These are phyloP conservation scores for Trilocha varians DNA, from an alignment of 2,888 invertebrate species.

Conservation along the genomic window DNA sequence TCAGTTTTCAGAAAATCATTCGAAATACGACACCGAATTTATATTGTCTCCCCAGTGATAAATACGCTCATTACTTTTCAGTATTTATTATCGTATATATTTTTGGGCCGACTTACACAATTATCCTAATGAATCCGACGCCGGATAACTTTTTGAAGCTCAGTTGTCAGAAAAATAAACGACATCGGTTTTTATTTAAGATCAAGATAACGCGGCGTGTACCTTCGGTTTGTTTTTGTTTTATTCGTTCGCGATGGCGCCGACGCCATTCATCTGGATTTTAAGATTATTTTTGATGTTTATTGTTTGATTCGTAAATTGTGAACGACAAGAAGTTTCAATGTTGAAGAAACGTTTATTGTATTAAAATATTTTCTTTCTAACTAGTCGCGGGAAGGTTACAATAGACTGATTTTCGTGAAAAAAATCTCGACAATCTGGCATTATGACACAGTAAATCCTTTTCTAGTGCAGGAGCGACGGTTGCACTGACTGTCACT, in stretches of 20 bases:
- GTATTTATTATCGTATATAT: slow-evolving; percentile 10
- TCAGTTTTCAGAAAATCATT: not conserved
- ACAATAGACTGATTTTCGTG: slow-evolving; percentile 25
- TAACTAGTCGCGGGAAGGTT: slow-evolving; percentile 17
- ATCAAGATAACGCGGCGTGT: slow-evolving; percentile 28
- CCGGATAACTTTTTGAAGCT: slow-evolving; percentile 19
- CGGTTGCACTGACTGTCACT: slow-evolving; percentile 39
- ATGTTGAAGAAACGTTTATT: not conserved
- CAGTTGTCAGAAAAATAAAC: slow-evolving; percentile 22
- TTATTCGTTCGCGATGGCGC: slow-evolving; percentile 26
- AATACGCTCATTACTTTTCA: slow-evolving; percentile 2
- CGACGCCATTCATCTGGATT: slow-evolving; percentile 43
- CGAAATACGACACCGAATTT: slow-evolving; percentile 5
- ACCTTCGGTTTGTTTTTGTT: slow-evolving; percentile 35
- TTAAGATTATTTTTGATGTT: slow-evolving; percentile 43
- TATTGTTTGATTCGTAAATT: slow-evolving; percentile 42
- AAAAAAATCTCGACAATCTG: slow-evolving; percentile 24
- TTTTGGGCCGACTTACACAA: slow-evolving; percentile 17
- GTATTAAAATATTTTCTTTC: slow-evolving; percentile 4
- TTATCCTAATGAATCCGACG: slow-evolving; percentile 29
- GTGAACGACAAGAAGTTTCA: slow-evolving; percentile 21
- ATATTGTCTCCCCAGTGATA: not conserved
- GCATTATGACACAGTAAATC: slow-evolving; percentile 49
- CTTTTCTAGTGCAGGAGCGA: slow-evolving; percentile 34
- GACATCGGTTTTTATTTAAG: slow-evolving; percentile 30